These are phyloP conservation scores for Trichoplusia ni DNA, from an alignment of 1,140 invertebrate genomes.

Conservation along the genomic window DNA sequence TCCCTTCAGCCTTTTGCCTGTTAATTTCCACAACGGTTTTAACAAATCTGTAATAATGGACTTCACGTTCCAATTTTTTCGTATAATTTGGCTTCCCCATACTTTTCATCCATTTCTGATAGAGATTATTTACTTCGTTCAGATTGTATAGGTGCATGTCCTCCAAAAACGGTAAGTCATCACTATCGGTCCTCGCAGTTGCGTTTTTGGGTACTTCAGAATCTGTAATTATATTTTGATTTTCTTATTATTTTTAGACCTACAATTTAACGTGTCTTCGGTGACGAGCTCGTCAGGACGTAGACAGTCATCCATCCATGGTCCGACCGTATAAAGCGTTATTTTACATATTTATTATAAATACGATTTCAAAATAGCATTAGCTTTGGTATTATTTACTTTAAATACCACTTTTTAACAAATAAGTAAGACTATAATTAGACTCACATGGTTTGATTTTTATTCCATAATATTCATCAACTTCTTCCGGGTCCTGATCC, in stretches of 20 bases:
- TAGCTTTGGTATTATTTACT: too few relatives aligned
- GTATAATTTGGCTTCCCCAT: conserved; percentile 36
- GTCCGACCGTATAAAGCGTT: too few relatives aligned
- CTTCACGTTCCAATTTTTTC: conserved; percentile 33
- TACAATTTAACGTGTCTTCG: too few relatives aligned
- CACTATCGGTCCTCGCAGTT: too few relatives aligned
- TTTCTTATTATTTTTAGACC: too few relatives aligned
- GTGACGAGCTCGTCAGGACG: too few relatives aligned
- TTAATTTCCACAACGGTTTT: background rate
- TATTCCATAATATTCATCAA: conserved; percentile 50
- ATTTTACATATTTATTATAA: too few relatives aligned
- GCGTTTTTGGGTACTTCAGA: too few relatives aligned
- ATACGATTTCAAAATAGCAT: too few relatives aligned
- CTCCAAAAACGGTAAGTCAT: conserved; percentile 40
- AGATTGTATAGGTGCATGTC: conserved; percentile 46
- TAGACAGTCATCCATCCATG: too few relatives aligned
- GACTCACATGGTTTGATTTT: conserved; percentile 53
- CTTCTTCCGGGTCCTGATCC: conserved; percentile 49
- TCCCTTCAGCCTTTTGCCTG: background rate
- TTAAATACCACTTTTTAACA: too few relatives aligned
- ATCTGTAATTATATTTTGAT: too few relatives aligned
- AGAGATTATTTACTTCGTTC: conserved; percentile 46
- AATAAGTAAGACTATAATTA: background rate
- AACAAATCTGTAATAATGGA: conserved; percentile 39
- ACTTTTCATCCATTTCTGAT: conserved; percentile 38